These are phyloP conservation scores for Sebastes oblongus DNA, from an alignment of 2,797 vertebrate species.

Conservation along the genomic window DNA sequence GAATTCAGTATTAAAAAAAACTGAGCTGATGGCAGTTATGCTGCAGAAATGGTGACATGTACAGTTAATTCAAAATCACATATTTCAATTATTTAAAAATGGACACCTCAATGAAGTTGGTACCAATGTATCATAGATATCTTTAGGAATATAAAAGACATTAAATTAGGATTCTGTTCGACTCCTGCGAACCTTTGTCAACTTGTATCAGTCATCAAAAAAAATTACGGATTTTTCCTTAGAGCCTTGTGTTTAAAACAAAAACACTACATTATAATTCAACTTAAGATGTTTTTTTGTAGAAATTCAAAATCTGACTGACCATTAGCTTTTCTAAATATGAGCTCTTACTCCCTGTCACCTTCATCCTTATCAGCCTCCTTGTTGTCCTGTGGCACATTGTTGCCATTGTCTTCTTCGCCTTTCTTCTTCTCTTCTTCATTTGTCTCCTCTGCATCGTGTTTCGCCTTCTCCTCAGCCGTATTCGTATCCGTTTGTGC, in stretches of 20 bases:
- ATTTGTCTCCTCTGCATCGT: background rate
- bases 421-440: slow-evolving; percentile 24
- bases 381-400: background rate
- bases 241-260: slow-evolving; percentile 8
- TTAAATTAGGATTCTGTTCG: slow-evolving; percentile 13
- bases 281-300: background rate
- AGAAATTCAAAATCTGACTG: background rate
- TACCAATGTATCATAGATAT: background rate
- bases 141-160: background rate
- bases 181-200: background rate
- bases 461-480: slow-evolving; percentile 10
- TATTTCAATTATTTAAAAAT: background rate
- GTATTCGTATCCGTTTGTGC: background rate
- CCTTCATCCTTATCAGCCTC: slow-evolving; percentile 11
- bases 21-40: background rate
- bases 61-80: background rate
- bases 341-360: slow-evolving; percentile 16
- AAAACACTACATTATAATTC: slow-evolving; percentile 5
- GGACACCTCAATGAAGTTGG: background rate
- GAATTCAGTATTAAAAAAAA: background rate
- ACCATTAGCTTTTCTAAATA: background rate
- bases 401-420: slow-evolving; percentile 13
- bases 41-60: background rate
- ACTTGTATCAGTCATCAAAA: background rate
- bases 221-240: background rate